Conservation (phyloP, 2,888 invertebrate genomes). For the Dynastes hyllus region DNA sequence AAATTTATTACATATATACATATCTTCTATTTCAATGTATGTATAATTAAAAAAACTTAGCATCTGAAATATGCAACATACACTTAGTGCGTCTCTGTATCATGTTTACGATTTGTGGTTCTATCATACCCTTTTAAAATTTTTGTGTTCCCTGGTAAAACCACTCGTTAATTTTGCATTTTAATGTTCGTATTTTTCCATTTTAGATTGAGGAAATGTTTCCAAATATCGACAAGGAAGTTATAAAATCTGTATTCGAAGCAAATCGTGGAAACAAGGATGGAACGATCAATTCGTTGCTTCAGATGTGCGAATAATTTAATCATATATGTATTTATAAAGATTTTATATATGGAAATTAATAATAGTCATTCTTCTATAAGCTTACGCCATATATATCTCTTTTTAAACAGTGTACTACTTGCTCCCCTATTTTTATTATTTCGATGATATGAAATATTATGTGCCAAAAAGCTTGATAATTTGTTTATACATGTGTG, state of each 20-base stretch:
- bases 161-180: too few species aligned
- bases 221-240: slow-evolving; percentile 94
- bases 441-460: slow-evolving; percentile 42
- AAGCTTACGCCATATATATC: slow-evolving; percentile 47
- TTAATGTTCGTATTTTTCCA: slow-evolving; percentile 64
- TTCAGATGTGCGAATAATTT: slow-evolving; percentile 87
- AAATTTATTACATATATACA: too few species aligned
- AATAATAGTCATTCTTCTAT: slow-evolving; percentile 37
- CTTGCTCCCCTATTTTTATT: slow-evolving; percentile 25
- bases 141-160: too few species aligned
- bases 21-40: too few species aligned
- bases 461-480: slow-evolving; percentile 48
- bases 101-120: too few species aligned
- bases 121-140: too few species aligned
- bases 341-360: slow-evolving; percentile 41
- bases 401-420: slow-evolving; percentile 15
- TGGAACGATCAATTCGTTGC: slow-evolving; percentile 89
- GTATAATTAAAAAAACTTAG: too few species aligned
- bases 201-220: slow-evolving; percentile 95
- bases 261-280: slow-evolving; percentile 93
- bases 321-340: slow-evolving; percentile 10
- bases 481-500: slow-evolving; percentile 2
- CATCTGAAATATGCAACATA: too few species aligned
- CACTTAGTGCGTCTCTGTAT: too few species aligned
- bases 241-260: slow-evolving; percentile 92